Percentiles rank a stretch among this genome's conserved stretches.
Conservation (phyloP, 2,888 invertebrate species). For the Heliconius ethilla region DNA sequence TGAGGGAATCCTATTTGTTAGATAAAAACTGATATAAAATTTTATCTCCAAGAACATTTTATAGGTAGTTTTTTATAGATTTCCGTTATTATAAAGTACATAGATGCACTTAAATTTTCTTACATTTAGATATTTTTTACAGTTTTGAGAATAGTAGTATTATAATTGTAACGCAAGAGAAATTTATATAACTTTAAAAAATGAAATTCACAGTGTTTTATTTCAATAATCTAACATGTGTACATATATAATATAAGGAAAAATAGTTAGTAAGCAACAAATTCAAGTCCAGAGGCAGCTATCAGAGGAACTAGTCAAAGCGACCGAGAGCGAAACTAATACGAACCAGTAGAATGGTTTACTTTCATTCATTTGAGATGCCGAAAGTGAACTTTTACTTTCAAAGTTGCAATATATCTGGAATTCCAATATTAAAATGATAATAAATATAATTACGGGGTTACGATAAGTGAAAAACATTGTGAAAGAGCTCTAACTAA, state of each 20-base stretch:
- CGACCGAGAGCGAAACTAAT: slow-evolving; percentile 74
- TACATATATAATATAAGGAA: neutral
- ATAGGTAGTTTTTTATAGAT: neutral
- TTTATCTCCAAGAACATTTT: neutral
- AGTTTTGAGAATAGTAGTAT: neutral
- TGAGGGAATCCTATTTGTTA: neutral
- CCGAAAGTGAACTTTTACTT: slow-evolving; percentile 80
- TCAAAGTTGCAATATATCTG: slow-evolving; percentile 49
- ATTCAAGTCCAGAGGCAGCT: slow-evolving; percentile 26
- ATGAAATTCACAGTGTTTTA: neutral
- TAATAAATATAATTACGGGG: neutral
- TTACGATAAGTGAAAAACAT: neutral
- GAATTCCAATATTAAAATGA: slow-evolving; percentile 20
- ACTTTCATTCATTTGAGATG: slow-evolving; percentile 75
- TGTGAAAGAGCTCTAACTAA: neutral
- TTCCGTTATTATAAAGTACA: neutral
- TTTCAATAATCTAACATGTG: neutral
- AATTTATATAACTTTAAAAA: neutral
- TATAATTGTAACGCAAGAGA: neutral
- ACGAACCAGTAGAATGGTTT: slow-evolving; percentile 66
- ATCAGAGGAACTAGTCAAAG: slow-evolving; percentile 43
- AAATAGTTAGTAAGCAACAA: slow-evolving; percentile 9
- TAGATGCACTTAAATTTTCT: neutral
- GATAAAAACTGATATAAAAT: neutral
- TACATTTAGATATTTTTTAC: neutral